Evolutionary conservation across 1,140 invertebrate species (phyloP), one percentile per base, ranked within the genome.

Genomic region (Diprion similis): DNA sequence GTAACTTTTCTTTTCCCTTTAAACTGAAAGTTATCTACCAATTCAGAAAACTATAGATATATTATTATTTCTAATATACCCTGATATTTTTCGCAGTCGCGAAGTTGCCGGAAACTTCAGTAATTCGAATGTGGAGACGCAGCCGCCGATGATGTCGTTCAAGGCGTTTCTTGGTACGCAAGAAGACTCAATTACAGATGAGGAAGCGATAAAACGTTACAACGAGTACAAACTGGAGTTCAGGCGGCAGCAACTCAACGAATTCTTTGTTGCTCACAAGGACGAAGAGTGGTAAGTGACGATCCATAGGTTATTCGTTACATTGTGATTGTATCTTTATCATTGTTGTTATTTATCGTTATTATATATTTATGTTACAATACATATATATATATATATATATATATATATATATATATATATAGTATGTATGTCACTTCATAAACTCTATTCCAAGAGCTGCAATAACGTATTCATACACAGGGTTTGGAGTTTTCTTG

Each of bases 151-250:
- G 95, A 94, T 99, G 92, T 95, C 96, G 0, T 98, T 99, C 84
- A 99, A 99, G 88, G 95, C 97, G 74, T 99, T 99, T 87, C 90
- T 99, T 18, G 94, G 94, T 24, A 95, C 96, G 15, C 98, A 99
- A 88, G 98, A 99, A 89, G 98, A 99, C 85, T 95, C 94, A 65
- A 99, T 99, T 81, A 96, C 96, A 64, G 98, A 99, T 79, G 96
- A 99, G 75, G 98, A 99, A 85, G 97, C 98, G 10, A 94, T 99
- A 78, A 93, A 94, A 81, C 99, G 98, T 82, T 99, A 99, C 89
- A 98, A 98, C 86, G 98, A 99, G 80, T 99, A 99, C 88, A 99
- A 99, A 88, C 89, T 96, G 79, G 98, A 99, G 81, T 99, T 99
- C 84, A 94, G 95, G 82, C 91, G 96, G 71, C 96, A 98, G 85